Percentiles rank a stretch among this genome's conserved stretches.
Evolutionary conservation across 2,888 invertebrate genomes (phyloP).

Genomic region (Scaptomyza parva): DNA sequence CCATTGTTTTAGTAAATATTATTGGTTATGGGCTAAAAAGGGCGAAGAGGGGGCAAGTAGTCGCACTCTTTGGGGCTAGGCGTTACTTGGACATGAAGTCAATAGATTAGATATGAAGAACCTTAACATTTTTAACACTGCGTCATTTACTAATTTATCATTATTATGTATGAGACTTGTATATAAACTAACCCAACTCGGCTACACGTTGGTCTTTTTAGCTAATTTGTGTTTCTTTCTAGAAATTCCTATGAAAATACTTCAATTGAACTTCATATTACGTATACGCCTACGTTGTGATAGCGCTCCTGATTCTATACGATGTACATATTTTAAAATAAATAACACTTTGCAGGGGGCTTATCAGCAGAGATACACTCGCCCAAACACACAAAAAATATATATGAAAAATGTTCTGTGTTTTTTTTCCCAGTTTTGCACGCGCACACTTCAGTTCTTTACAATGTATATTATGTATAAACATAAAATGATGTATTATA

Average conservation of each 20-base stretch:
- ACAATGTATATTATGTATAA: slow-evolving; percentile 1
- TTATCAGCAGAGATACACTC: slow-evolving; percentile 41
- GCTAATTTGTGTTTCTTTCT: slow-evolving; percentile 19
- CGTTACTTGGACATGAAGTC: slow-evolving; percentile 56
- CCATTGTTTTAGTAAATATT: slow-evolving; percentile 50
- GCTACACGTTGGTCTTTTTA: too few relatives aligned
- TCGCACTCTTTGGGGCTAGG: slow-evolving; percentile 15
- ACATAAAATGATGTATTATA: slow-evolving; percentile 9
- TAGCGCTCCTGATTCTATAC: slow-evolving; percentile 16
- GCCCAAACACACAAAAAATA: slow-evolving; percentile 2
- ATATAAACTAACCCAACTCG: slow-evolving; percentile 24
- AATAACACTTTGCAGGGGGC: slow-evolving; percentile 33
- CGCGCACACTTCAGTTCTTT: slow-evolving; percentile 12
- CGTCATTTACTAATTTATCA: slow-evolving; percentile 76
- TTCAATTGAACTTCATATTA: slow-evolving; percentile 34
- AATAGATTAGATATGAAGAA: slow-evolving; percentile 54
- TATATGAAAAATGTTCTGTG: slow-evolving; percentile 11
- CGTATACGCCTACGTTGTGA: slow-evolving; percentile 65
- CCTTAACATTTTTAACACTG: slow-evolving; percentile 58
- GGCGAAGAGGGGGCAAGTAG: neutral
- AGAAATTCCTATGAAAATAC: slow-evolving; percentile 33
- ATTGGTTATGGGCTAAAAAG: slow-evolving; percentile 3
- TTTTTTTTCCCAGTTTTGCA: slow-evolving; percentile 16
- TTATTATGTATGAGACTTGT: slow-evolving; percentile 43
- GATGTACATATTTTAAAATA: slow-evolving; percentile 15